Percentiles rank a stretch among this genome's conserved stretches.
These are phyloP conservation scores for Camelus bactrianus DNA, from an alignment of 2,113 vertebrate genomes.

Conservation along the genomic window DNA sequence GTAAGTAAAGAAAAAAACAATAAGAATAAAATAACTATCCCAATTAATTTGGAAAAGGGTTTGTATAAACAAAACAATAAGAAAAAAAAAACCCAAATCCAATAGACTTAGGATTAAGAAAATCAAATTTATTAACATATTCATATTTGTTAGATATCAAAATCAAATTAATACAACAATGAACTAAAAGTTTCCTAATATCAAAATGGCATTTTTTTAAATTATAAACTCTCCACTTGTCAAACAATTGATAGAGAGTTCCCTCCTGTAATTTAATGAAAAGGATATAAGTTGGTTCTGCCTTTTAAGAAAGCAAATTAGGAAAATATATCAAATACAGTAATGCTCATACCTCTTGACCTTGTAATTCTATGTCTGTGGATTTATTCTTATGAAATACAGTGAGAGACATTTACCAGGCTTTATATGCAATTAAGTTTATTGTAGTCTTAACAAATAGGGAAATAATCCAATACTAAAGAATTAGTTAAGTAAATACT, in stretches of 20 bases:
- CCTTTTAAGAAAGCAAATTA: constrained; percentile 70
- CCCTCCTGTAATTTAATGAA: background rate
- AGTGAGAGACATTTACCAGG: background rate
- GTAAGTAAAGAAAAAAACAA: background rate
- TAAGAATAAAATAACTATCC: background rate
- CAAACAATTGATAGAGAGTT: background rate
- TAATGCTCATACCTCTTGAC: background rate
- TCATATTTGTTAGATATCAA: background rate
- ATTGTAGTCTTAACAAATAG: background rate
- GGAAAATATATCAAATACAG: constrained; percentile 20
- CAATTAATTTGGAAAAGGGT: background rate
- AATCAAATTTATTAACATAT: background rate
- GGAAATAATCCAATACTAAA: background rate
- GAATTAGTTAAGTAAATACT: background rate
- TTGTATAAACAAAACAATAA: background rate
- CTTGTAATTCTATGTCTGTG: background rate
- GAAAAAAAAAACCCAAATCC: background rate
- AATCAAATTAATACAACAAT: background rate
- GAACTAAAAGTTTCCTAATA: background rate
- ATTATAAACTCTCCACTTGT: background rate
- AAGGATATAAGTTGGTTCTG: background rate
- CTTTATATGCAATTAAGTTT: background rate
- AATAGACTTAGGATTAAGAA: background rate
- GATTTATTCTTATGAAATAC: constrained; percentile 45
- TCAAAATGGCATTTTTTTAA: background rate